These are phyloP conservation scores for Trichogramma dendrolimi DNA, from an alignment of 2,888 invertebrate genomes.

Conservation along the genomic window DNA sequence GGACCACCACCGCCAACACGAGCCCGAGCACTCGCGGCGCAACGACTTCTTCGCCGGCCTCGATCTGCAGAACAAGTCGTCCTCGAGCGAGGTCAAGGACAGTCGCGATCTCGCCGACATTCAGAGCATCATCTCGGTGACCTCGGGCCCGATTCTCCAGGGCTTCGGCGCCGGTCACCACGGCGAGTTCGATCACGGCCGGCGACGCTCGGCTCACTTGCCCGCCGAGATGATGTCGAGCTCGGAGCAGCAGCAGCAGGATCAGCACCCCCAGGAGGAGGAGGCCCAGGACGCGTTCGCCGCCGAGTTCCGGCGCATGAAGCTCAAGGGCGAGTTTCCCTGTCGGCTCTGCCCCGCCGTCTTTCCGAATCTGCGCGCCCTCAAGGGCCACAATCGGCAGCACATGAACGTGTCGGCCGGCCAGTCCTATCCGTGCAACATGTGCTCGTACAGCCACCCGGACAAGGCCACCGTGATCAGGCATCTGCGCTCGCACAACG, in stretches of 20 bases:
- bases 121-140: constrained; percentile 76
- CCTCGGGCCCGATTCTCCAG: constrained; percentile 54
- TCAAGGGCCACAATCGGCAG: constrained; percentile 86
- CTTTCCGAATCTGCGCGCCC: constrained; percentile 81
- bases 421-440: constrained; percentile 86
- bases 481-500: constrained; percentile 91
- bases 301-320: constrained; percentile 84
- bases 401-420: constrained; percentile 70
- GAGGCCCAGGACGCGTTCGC: constrained; percentile 81
- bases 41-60: constrained; percentile 79
- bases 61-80: constrained; percentile 70
- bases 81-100: constrained; percentile 46
- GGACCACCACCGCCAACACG: constrained; percentile 48
- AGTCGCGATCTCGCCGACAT: constrained; percentile 81
- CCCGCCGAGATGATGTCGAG: neutral
- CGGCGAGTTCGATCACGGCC: constrained; percentile 39
- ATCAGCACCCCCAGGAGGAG: constrained; percentile 60
- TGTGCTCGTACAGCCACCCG: constrained; percentile 83
- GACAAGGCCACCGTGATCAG: constrained; percentile 89
- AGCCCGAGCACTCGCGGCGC: constrained; percentile 61
- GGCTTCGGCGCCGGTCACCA: constrained; percentile 40
- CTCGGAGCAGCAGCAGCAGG: constrained; percentile 22
- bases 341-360: constrained; percentile 84
- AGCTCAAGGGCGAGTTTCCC: constrained; percentile 82
- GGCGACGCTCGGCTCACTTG: constrained; percentile 28